Evolutionary conservation across 2,797 vertebrate genomes (phyloP).

Genomic region (Sorex maritimensis): DNA sequence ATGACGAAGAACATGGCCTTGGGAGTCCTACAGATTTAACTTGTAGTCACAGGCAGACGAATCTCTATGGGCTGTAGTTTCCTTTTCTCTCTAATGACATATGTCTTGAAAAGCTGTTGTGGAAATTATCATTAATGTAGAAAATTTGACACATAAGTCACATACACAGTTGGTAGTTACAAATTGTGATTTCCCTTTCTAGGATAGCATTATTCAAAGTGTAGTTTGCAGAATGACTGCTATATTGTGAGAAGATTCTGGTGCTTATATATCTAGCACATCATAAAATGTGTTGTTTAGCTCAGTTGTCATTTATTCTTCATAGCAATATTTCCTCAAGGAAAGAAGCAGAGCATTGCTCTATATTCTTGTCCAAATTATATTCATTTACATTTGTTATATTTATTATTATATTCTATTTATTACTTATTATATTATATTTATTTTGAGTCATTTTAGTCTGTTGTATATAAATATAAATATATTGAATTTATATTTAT

Average conservation of each 20-base stretch:
- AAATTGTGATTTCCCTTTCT: neutral
- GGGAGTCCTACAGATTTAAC: neutral
- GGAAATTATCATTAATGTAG: neutral
- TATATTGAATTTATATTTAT: too few relatives aligned
- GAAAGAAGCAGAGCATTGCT: conserved; percentile 20
- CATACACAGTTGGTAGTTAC: neutral
- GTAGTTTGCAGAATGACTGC: neutral
- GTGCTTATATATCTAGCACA: neutral
- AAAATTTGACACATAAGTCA: neutral
- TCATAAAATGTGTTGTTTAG: neutral
- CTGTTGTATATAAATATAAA: too few relatives aligned
- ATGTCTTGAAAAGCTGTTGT: neutral
- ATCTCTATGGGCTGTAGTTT: conserved; percentile 24
- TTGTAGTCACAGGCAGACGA: neutral
- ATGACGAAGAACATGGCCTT: neutral
- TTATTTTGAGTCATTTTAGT: too few relatives aligned
- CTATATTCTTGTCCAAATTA: neutral
- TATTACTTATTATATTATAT: too few relatives aligned
- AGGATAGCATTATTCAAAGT: conserved; percentile 8
- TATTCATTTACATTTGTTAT: neutral
- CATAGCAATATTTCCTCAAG: neutral
- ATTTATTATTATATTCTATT: too few relatives aligned
- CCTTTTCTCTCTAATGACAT: neutral
- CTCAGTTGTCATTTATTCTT: conserved; percentile 60
- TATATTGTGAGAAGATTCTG: neutral